Base-by-base conservation (phyloP, 2,888 invertebrate genomes). In the Cryptus viduatorius region DNA sequence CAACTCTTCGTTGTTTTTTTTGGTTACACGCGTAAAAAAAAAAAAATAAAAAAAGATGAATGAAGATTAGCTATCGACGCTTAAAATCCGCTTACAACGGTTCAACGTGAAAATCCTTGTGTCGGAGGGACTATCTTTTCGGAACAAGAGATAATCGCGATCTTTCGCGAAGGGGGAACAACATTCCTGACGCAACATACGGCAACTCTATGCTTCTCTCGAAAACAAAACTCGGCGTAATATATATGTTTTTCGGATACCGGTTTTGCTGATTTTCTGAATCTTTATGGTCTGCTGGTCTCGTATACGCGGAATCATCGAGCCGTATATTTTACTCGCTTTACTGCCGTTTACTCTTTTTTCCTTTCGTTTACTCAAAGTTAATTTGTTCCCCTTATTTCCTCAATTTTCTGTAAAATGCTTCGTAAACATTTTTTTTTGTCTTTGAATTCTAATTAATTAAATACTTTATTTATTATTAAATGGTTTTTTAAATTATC, bases 81-180 rank as follows among this genome's bases (percentile, higher is more conserved):
- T 42, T 64, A 24, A 79, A 71, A 50, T 50, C n/a, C 64, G 53
- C 71, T 79, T 50, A 24, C 31, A 61, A 48, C 31, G 37, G 48
- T 50, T 79, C 14, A 12, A 24, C 31, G 24, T 7, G 42, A 42
- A 71, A 71, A 79, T 29, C 14, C 50, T 24, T 67, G 53, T n/a
- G 67, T 42, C 53, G 37, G 19, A 31, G 31, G 48, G 46, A 75
- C 31, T 37, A 16, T 64, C 64, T 46, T 64, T 29, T 31, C 64
- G 31, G 53, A 31, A 72, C 53, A 56, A 71, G 42, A 37, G 24
- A 71, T 56, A 71, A 56, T 71, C 53, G 50, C 19, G 19, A 1
- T 76, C 14, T 50, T 37, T 76, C 48, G 50, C 12, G 10, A 19
- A 8, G 50, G 65, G 42, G 42, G 16, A 29, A 16, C 29, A 24